A percentile compares a stretch with the other conserved stretches of the same genome.
Evolutionary conservation across 1,140 invertebrate genomes (phyloP).

Genomic region (Macrobrachium nipponense): DNA sequence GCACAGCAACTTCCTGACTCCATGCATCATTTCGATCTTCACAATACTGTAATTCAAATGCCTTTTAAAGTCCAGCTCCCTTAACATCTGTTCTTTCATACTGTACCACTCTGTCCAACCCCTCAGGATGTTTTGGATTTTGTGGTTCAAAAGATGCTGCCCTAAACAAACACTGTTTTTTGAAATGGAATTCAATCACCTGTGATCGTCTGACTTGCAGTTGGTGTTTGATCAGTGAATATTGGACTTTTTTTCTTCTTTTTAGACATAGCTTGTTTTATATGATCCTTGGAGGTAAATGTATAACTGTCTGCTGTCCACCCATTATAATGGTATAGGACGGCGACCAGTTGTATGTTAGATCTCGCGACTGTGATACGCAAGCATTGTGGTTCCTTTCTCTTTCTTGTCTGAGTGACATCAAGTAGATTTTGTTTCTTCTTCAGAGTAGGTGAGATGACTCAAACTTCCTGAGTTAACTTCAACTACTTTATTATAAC

Average conservation of each 20-base stretch:
- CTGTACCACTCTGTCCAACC: slow-evolving; percentile 6
- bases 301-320: background rate
- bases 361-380: too few species aligned
- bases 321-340: too few species aligned
- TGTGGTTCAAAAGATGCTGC: background rate
- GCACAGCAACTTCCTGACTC: slow-evolving; percentile 21
- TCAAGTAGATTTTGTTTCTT: too few species aligned
- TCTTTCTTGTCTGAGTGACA: too few species aligned
- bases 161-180: slow-evolving; percentile 4
- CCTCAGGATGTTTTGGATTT: slow-evolving; percentile 11
- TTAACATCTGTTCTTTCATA: background rate
- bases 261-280: slow-evolving; percentile 2
- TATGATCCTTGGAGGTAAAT: background rate
- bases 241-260: background rate
- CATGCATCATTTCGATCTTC: slow-evolving; percentile 2
- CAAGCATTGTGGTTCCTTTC: too few species aligned
- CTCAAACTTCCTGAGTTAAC: too few species aligned
- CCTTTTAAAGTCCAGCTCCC: background rate
- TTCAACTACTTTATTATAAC: too few species aligned
- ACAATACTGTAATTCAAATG: slow-evolving; percentile 8
- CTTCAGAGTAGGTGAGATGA: too few species aligned
- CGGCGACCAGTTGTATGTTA: too few species aligned
- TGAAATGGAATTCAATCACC: slow-evolving; percentile 8
- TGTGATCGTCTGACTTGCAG: background rate
- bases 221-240: background rate